Evolutionary conservation across 2,797 vertebrate species (phyloP), one percentile per base, ranked within the genome.

Genomic region (Micromesistius poutassou): DNA sequence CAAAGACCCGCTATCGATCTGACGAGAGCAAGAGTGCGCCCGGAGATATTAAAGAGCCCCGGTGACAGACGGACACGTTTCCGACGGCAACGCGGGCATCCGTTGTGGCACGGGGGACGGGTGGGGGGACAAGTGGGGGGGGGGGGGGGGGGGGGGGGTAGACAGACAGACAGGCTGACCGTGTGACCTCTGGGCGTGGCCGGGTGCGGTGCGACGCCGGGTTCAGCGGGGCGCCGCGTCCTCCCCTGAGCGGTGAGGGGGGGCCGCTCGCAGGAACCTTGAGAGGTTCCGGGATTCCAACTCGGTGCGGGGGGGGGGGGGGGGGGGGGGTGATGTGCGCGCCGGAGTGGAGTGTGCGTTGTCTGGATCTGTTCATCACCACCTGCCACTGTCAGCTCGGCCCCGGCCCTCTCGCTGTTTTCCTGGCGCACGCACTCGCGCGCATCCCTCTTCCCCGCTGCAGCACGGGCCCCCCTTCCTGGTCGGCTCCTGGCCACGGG

Each of bases 1-100:
- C 91, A 93, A 90, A 93, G 92, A 92, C 91, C 89, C 76, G 76
- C 85, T 85, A 94, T 94, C 90, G 93, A 94, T 94, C 88, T 77
- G 82, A 91, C 82, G 83, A 82, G 85, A 84, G 78, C 38, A 36
- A 35, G 84, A 82, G 89, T 87, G 85, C 87, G 84, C 84, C 82
- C 50, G 55, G 40, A 82, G 85, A 90, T 91, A 90, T 89, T 90
- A 84, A 90, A 88, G 85, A 90, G 86, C 79, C 84, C 77, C 10
- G 2, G 78, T 72, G 86, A 85, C 82, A 80, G 83, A 62, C 25
- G 33, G 75, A 16, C 80, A 25, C 78, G 80, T 82, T 82, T 81
- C 87, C 76, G 55, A 66, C 30, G 74, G 55, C 50, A n/a, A 62
- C 50, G 50, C 22, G 77, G 72, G 66, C 36, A 3, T 50, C 42